Conservation (phyloP, 2,797 vertebrate genomes). For the Thalassophryne amazonica region DNA sequence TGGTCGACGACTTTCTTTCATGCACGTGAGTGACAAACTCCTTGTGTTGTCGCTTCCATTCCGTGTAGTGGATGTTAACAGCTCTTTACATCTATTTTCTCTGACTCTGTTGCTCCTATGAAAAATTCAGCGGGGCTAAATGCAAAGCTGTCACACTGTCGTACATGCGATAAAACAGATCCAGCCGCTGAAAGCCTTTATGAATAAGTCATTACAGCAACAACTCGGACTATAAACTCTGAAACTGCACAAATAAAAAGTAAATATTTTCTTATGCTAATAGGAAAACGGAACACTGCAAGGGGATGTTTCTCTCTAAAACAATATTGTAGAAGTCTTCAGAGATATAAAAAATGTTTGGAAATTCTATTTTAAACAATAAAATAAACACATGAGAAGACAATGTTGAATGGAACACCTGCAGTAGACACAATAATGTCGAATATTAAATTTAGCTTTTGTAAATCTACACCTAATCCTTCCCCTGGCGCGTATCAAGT, state of each 20-base stretch:
- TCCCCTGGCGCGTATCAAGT: too few relatives aligned
- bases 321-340: not conserved
- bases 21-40: not conserved
- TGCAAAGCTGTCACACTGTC: slow-evolving; percentile 29
- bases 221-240: slow-evolving; percentile 31
- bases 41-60: not conserved
- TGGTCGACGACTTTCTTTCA: not conserved
- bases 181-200: slow-evolving; percentile 32
- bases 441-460: too few relatives aligned
- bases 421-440: not conserved
- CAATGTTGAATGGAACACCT: slow-evolving; percentile 13
- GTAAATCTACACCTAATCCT: too few relatives aligned
- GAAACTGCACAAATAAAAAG: slow-evolving; percentile 25
- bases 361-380: slow-evolving; percentile 1
- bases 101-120: slow-evolving; percentile 8
- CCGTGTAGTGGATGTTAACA: not conserved
- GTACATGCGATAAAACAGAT: slow-evolving; percentile 43
- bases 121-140: slow-evolving; percentile 57
- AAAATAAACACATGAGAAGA: not conserved
- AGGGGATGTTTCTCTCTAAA: slow-evolving; percentile 14
- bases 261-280: not conserved
- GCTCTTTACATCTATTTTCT: not conserved
- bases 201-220: slow-evolving; percentile 56
- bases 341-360: not conserved
- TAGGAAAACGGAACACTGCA: slow-evolving; percentile 2